Base-by-base conservation (phyloP, 2,113 vertebrate species). In the Harpagus bidentatus region DNA sequence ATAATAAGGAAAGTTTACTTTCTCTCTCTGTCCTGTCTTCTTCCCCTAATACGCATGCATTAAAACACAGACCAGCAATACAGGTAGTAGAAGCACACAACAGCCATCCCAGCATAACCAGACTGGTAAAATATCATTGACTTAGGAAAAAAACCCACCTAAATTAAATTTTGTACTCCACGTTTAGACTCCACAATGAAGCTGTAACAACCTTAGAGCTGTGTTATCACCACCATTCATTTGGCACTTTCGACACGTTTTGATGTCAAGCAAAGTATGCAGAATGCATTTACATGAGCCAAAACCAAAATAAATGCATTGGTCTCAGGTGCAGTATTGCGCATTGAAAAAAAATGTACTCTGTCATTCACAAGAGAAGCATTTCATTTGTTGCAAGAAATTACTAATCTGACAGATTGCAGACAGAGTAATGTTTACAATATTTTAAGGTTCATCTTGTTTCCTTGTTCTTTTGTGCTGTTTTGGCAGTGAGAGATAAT, bases 301-400 rank as follows among this genome's bases (percentile, higher is more conserved):
- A 82, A 93, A 95, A 73, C n/a, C 20, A 82, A 94, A 90, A 89
- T 47, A 88, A 95, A 94, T 71, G 15, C 34, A 53, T 19, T 56
- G 65, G 28, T 95, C 43, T 90, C 86, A 66, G 10, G 7, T 86
- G 69, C 16, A 59, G 11, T 53, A 86, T 19, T 82, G 53, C 38
- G 73, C 56, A 80, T 34, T 70, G 34, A 45, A 88, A 93, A 78
- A 77, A 93, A 90, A 84, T 2, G 11, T 47, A 38, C 14, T 73
- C 72, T 92, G 40, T 40, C 84, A 95, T 85, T 81, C 82, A 90
- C 55, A 91, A 50, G 29, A 88, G 78, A 94, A 96, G 28, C 18
- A 86, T 96, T 96, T 96, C 32, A 86, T 93, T 94, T 90, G 28
- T 31, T 86, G 48, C 26, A 94, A 96, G 74, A 94, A 91, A 88